Percentiles rank a stretch among this genome's conserved stretches.
Evolutionary conservation across 2,797 vertebrate genomes (phyloP).

Genomic region (Acanthiza pusilla): DNA sequence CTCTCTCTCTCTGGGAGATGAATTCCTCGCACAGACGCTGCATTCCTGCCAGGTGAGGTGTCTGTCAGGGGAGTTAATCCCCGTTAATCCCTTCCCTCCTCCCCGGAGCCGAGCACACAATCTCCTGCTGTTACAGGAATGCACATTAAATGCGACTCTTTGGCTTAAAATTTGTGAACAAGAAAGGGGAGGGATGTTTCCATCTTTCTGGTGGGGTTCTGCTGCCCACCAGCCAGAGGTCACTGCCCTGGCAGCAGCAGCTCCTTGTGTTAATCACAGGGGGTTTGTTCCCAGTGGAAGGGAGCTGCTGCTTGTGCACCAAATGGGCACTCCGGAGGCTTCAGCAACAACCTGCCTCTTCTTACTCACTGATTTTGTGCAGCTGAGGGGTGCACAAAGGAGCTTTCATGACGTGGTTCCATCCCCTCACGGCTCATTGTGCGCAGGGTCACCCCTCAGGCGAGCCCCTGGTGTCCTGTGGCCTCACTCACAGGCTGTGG

Average conservation of each 20-base stretch:
- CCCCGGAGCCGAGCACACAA: background rate
- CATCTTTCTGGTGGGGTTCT: background rate
- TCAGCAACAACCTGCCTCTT: background rate
- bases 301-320: background rate
- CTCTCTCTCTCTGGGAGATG: background rate
- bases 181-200: background rate
- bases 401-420: accelerated
- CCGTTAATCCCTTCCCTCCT: background rate
- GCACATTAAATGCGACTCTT: background rate
- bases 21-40: background rate
- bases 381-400: background rate
- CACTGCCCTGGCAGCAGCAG: background rate
- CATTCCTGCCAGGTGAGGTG: background rate
- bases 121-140: background rate
- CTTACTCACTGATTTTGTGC: background rate
- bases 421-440: accelerated
- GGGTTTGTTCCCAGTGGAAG: background rate
- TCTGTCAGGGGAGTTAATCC: background rate
- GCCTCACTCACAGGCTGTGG: background rate
- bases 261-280: background rate
- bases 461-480: background rate
- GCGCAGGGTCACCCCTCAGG: no score
- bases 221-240: background rate
- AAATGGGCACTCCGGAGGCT: background rate
- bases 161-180: background rate